Evolutionary conservation across 2,888 invertebrate species (phyloP), one percentile per base, ranked within the genome.

Genomic region (Hemaris fuciformis): DNA sequence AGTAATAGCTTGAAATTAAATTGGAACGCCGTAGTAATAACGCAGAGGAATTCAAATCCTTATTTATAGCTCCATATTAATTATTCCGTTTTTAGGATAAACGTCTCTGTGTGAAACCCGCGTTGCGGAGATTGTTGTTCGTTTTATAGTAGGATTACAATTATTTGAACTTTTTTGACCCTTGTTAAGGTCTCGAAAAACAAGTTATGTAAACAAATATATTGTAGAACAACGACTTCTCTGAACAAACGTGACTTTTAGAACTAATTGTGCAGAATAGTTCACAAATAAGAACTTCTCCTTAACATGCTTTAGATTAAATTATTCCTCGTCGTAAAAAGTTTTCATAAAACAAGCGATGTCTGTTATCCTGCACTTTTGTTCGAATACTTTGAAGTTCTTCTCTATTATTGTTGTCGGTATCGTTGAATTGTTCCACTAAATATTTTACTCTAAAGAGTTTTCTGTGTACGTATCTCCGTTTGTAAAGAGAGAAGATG

Each of bases 281-380:
- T 25, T 25, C 48, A 38, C 38, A 15, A 60, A 15, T 46, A 46
- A 46, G 31, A 59, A 27, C 20, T 41, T 42, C 10, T 38, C 38
- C 38, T 18, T 53, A 31, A 53, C 56, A 62, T 64, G 58, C 57
- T 66, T 57, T 64, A 63, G 63, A 64, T 61, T 62, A 62, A 62
- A 64, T 65, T 66, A 69, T 66, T 67, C 63, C 61, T 66, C 66
- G 63, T 65, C 65, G 62, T 60, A 62, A 63, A 64, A 58, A 83
- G 71, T 81, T 83, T 83, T 75, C 63, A 75, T 77, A 76, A 80
- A 83, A 80, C 81, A 82, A 79, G 77, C 75, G 70, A 75, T 77
- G 74, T 68, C 69, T 71, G 78, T 76, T 76, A 77, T 78, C 74
- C 72, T 74, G 72, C 67, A 70, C 71, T 79, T 81, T 82, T 84